A percentile compares a stretch with the other conserved stretches of the same genome.
phyloP scores from a whole-genome alignment of 2,113 vertebrate genomes.

The human (Homo sapiens) region GRCh38 chr2:208451001-208451500 shows the following conservation, averaged over 20 bases:
- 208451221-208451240: background rate
- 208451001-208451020: background rate
- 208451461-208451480: background rate
- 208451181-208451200: background rate
- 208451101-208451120: background rate
- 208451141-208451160: background rate
- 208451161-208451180: background rate
- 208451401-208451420: background rate
- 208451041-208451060: background rate
- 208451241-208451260: background rate
- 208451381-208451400: background rate
- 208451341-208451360: background rate
- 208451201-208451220: background rate
- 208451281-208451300: background rate
- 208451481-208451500: background rate
- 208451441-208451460: background rate
- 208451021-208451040: background rate
- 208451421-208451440: background rate
- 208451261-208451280: background rate
- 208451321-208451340: background rate
- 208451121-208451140: background rate
- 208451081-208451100: background rate
- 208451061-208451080: background rate
- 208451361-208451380: background rate
- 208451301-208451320: background rate